Evolutionary conservation across 2,113 vertebrate genomes (phyloP).

Genomic region (Oceanodroma tethys): DNA sequence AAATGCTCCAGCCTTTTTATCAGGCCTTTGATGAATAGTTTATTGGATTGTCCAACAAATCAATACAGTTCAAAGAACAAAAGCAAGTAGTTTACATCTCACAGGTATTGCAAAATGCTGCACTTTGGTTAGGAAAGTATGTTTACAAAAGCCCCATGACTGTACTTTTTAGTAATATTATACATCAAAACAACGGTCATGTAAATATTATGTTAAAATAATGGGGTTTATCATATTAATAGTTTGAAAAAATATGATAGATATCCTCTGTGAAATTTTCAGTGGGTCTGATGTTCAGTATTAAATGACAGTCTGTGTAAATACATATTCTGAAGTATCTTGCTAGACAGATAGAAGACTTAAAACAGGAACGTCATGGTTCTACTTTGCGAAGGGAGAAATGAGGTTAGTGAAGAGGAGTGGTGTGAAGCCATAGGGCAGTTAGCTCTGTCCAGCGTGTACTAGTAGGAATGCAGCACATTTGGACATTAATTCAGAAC

Average conservation of each 20-base stretch:
- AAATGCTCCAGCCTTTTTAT: neutral
- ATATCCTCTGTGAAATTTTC: neutral
- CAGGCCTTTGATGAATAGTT: neutral
- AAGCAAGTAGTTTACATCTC: neutral
- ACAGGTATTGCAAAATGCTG: neutral
- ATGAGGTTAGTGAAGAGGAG: neutral
- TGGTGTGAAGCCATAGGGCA: neutral
- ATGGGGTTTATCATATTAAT: neutral
- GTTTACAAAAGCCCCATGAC: neutral
- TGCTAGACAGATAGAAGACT: neutral
- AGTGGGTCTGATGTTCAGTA: neutral
- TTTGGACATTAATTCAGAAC: neutral
- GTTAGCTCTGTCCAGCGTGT: neutral
- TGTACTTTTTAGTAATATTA: neutral
- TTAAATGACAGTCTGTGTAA: neutral
- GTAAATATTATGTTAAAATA: neutral
- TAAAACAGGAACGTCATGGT: neutral
- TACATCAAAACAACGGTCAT: neutral
- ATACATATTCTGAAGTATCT: neutral
- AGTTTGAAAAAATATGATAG: neutral
- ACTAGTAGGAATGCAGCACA: neutral
- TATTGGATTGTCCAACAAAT: neutral
- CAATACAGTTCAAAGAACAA: constrained; percentile 5
- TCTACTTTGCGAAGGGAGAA: neutral
- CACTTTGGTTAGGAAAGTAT: neutral